Conservation (phyloP, 2,113 vertebrate species). For the Leucopsar rothschildi region DNA sequence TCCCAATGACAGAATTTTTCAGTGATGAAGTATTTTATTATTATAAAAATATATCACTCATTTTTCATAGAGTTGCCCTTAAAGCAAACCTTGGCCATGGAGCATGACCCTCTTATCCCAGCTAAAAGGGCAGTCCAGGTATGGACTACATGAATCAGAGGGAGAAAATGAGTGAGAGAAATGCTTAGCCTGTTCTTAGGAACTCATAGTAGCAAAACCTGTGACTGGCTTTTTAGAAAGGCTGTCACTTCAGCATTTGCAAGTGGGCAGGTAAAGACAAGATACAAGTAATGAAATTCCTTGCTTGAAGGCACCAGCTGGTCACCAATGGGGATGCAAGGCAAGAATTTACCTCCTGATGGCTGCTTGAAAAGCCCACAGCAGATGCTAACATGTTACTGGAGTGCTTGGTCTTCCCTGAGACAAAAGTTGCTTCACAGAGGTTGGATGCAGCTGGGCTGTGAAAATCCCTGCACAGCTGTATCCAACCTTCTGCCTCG, state of each 20-base stretch:
- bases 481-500: fast-evolving
- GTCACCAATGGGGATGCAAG: not conserved
- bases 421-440: not conserved
- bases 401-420: not conserved
- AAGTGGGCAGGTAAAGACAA: not conserved
- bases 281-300: not conserved
- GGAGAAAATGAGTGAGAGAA: not conserved
- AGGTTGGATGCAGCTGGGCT: not conserved
- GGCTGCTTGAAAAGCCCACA: not conserved
- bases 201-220: not conserved
- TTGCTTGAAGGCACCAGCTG: not conserved
- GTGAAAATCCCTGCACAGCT: not conserved
- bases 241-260: not conserved
- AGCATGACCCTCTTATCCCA: not conserved
- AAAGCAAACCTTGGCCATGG: not conserved
- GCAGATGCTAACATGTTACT: not conserved
- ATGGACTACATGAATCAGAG: not conserved
- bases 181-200: not conserved
- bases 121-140: not conserved
- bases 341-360: fast-evolving
- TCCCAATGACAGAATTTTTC: not conserved
- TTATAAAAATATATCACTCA: not conserved
- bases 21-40: not conserved
- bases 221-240: not conserved
- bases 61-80: not conserved